These are phyloP conservation scores for Oryzias dopingdopingensis DNA, from an alignment of 2,797 vertebrate genomes.

Conservation along the genomic window DNA sequence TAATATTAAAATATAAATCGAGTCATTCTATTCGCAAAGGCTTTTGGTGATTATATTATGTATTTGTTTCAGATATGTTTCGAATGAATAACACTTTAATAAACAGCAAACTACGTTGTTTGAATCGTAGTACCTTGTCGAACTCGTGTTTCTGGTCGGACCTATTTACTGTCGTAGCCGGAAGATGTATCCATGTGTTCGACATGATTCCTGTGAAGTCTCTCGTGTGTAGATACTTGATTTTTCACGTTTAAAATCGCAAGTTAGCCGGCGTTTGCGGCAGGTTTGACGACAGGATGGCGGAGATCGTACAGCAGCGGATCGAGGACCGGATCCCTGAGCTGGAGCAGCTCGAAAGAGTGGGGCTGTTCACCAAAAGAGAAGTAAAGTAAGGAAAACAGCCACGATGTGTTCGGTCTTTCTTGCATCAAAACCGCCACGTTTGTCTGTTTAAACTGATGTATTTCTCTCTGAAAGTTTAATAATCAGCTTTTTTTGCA, in stretches of 20 bases:
- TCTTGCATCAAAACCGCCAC: no score
- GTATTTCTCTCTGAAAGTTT: no score
- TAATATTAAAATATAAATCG: no score
- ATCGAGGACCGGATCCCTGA: conserved; percentile 89
- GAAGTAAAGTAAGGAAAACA: conserved; percentile 83
- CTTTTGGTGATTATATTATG: no score
- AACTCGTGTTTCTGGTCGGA: conserved; percentile 54
- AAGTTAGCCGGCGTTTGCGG: neutral
- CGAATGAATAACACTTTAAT: no score
- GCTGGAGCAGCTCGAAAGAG: conserved; percentile 90
- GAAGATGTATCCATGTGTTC: conserved; percentile 61
- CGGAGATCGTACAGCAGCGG: conserved; percentile 88
- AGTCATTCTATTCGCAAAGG: no score
- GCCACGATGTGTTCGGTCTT: no score
- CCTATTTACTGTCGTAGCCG: conserved; percentile 55
- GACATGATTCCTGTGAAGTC: rapidly evolving
- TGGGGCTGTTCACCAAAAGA: conserved; percentile 86
- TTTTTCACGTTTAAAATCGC: rapidly evolving
- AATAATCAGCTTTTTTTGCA: no score
- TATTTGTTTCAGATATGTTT: no score
- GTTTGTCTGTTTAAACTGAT: no score
- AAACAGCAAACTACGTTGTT: no score
- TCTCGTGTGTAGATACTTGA: rapidly evolving
- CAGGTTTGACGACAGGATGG: conserved; percentile 73
- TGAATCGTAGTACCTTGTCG: no score